Conservation (phyloP, 2,113 vertebrate genomes). For the Zapornia atra region DNA sequence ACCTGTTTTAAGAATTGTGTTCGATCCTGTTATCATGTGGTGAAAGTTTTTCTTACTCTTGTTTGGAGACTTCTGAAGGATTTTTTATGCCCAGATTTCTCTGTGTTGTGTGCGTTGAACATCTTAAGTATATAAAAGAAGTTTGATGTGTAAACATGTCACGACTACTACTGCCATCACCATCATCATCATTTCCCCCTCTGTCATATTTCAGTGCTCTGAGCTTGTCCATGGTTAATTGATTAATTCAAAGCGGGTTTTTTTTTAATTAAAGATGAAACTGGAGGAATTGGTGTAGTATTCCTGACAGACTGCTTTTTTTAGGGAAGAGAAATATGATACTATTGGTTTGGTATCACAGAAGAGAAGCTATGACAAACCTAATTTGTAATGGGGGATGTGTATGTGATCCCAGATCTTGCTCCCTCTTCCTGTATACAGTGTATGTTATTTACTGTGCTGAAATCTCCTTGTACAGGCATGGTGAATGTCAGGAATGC, state of each 20-base stretch:
- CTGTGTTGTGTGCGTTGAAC: background rate
- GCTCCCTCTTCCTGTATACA: background rate
- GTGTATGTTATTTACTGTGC: background rate
- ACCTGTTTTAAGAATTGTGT: background rate
- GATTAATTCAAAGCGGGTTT: background rate
- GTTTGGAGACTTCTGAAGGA: background rate
- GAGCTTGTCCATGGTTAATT: background rate
- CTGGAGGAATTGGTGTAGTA: background rate
- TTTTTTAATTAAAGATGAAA: background rate
- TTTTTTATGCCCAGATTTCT: background rate
- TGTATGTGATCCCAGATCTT: background rate
- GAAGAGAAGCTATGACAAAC: background rate
- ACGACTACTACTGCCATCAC: background rate
- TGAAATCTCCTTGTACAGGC: background rate
- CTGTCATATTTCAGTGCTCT: background rate
- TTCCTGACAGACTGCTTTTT: background rate
- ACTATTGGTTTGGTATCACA: background rate
- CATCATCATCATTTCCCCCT: background rate
- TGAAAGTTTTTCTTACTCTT: background rate
- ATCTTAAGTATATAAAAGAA: background rate
- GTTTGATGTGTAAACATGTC: background rate
- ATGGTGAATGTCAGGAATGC: background rate
- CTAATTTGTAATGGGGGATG: background rate
- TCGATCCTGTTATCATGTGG: background rate
- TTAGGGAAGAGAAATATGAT: background rate